Evolutionary conservation across 2,797 vertebrate species (phyloP).

Genomic region (Phoeniculus purpureus): DNA sequence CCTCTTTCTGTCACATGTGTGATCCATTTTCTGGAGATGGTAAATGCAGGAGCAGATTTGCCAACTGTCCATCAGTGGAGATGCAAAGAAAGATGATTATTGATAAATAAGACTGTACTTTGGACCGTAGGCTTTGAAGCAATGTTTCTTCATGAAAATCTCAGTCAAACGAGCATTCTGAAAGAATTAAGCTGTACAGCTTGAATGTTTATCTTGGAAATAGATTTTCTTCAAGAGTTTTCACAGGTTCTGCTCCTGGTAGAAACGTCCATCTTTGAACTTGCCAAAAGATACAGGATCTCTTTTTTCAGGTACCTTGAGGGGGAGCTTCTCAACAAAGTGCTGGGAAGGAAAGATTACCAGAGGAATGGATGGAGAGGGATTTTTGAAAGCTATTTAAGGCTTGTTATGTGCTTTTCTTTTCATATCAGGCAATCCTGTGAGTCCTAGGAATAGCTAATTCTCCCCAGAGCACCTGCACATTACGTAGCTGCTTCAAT

Average conservation of each 20-base stretch:
- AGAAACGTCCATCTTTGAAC: background rate
- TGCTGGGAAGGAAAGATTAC: background rate
- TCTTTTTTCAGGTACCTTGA: background rate
- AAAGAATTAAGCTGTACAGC: background rate
- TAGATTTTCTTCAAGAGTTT: background rate
- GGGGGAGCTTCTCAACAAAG: background rate
- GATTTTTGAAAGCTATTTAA: background rate
- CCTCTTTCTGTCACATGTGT: accelerated
- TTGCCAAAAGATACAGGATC: background rate
- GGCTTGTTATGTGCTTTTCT: background rate
- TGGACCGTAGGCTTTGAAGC: background rate
- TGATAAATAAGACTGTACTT: background rate
- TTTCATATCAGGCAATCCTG: background rate
- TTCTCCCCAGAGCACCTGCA: background rate
- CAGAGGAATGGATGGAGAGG: background rate
- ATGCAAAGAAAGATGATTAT: background rate
- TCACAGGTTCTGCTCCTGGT: background rate
- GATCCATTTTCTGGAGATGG: background rate
- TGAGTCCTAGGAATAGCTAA: background rate
- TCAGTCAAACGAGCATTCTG: background rate
- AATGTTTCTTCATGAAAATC: background rate
- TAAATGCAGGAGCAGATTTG: background rate
- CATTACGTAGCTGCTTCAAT: background rate
- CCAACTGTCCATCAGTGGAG: background rate
- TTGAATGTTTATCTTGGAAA: background rate